Conservation (phyloP, 2,113 vertebrate species). For the Garra rufa region DNA sequence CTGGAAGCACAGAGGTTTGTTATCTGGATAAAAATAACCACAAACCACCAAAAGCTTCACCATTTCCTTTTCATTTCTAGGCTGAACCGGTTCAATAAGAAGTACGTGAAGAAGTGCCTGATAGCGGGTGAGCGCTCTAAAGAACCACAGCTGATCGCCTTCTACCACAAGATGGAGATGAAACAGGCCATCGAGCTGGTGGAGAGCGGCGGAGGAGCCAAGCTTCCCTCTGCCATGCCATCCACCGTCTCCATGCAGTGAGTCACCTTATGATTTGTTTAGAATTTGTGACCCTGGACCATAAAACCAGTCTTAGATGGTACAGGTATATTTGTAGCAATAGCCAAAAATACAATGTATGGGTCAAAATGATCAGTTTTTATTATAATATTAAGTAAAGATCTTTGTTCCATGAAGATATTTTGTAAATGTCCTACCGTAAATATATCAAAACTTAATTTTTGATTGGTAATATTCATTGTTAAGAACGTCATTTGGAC, state of each 20-base stretch:
- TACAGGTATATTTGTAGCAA: too few relatives aligned
- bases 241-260: slow-evolving; percentile 97
- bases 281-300: background rate
- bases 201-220: slow-evolving; percentile 90
- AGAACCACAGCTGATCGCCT: slow-evolving; percentile 97
- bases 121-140: slow-evolving; percentile 91
- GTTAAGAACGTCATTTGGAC: too few relatives aligned
- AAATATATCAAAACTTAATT: too few relatives aligned
- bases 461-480: too few relatives aligned
- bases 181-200: slow-evolving; percentile 97
- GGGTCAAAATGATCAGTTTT: too few relatives aligned
- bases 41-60: background rate
- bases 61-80: slow-evolving; percentile 60
- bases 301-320: too few relatives aligned
- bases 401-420: too few relatives aligned
- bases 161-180: slow-evolving; percentile 99
- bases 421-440: too few relatives aligned
- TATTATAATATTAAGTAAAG: too few relatives aligned
- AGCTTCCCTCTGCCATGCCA: slow-evolving; percentile 86
- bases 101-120: slow-evolving; percentile 96
- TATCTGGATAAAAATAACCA: background rate
- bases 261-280: slow-evolving; percentile 71
- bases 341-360: too few relatives aligned
- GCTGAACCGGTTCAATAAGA: slow-evolving; percentile 97
- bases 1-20: background rate